Conservation (phyloP, 53 echinoderm and acorn worm genomes). For the Pentamera pediparva region DNA sequence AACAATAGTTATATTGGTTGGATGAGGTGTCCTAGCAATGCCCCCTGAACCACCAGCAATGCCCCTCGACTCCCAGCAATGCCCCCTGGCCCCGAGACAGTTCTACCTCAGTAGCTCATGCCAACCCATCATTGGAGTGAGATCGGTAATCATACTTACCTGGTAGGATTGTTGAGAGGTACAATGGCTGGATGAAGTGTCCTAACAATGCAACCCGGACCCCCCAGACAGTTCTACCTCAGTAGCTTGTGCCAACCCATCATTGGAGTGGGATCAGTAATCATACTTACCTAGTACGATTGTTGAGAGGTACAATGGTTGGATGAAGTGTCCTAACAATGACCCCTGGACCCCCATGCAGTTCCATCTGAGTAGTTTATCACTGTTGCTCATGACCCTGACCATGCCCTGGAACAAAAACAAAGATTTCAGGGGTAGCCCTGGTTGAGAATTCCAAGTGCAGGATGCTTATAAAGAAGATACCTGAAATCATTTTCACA, state of each 20-base stretch:
- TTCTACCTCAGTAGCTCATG: no score
- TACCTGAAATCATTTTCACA: no score
- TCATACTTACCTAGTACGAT: constrained; percentile 63
- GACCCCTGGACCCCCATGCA: constrained; percentile 77
- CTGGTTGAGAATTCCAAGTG: no score
- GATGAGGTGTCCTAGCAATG: no score
- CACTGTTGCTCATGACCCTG: constrained; percentile 65
- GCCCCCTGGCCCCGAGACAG: no score
- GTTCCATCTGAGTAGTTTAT: constrained; percentile 86
- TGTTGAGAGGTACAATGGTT: constrained; percentile 73
- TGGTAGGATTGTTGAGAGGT: constrained; percentile 60
- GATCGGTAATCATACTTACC: constrained; percentile 52
- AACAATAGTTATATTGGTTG: no score
- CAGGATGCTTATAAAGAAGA: no score
- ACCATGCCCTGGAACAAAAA: constrained; percentile 46
- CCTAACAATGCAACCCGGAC: constrained; percentile 75
- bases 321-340: constrained; percentile 65
- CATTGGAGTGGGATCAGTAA: no score
- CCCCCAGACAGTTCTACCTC: constrained; percentile 78
- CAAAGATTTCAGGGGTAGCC: no score
- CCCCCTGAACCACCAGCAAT: no score
- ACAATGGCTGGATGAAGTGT: constrained; percentile 76
- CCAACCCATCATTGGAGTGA: no score
- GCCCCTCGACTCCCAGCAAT: no score
- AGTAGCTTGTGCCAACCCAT: constrained; percentile 75